A percentile compares a stretch with the other conserved stretches of the same genome.
Conservation (phyloP, 2,888 invertebrate genomes). For the Tupiocoris notatus region DNA sequence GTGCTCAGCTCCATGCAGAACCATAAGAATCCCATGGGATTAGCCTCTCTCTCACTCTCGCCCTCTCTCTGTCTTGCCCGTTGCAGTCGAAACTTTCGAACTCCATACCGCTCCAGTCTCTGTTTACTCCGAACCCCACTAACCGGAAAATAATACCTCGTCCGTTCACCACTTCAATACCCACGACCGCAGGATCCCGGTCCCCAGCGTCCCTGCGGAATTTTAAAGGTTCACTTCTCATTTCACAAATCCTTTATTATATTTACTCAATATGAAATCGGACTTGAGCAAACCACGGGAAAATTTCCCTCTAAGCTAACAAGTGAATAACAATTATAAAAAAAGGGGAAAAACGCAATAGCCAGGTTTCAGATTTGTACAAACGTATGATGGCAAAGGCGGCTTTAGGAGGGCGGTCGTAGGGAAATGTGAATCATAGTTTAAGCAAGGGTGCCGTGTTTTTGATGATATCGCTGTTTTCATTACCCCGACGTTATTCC, state of each 20-base stretch:
- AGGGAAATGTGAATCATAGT: slow-evolving; percentile 25
- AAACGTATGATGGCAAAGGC: neutral
- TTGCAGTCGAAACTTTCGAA: no score
- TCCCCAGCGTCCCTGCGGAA: slow-evolving; percentile 8
- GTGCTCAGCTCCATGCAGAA: no score
- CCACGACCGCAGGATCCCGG: neutral
- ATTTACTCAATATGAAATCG: slow-evolving; percentile 23
- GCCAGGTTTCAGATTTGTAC: neutral
- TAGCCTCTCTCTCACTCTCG: neutral
- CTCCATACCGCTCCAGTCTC: neutral
- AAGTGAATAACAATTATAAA: slow-evolving; percentile 14
- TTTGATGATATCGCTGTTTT: slow-evolving; percentile 24
- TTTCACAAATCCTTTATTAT: slow-evolving; percentile 31
- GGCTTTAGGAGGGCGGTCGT: neutral
- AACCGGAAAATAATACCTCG: slow-evolving; percentile 31
- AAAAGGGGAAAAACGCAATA: slow-evolving; percentile 4
- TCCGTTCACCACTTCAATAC: no score
- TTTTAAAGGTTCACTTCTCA: slow-evolving; percentile 24
- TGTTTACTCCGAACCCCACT: slow-evolving; percentile 14
- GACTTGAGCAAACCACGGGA: slow-evolving; percentile 8
- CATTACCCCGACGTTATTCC: neutral
- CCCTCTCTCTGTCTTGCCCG: neutral
- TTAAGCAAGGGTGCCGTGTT: neutral
- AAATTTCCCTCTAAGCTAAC: slow-evolving; percentile 26
- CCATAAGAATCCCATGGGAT: no score